Evolutionary conservation across 2,113 vertebrate genomes (phyloP).

Genomic region (Muntiacus muntjak): DNA sequence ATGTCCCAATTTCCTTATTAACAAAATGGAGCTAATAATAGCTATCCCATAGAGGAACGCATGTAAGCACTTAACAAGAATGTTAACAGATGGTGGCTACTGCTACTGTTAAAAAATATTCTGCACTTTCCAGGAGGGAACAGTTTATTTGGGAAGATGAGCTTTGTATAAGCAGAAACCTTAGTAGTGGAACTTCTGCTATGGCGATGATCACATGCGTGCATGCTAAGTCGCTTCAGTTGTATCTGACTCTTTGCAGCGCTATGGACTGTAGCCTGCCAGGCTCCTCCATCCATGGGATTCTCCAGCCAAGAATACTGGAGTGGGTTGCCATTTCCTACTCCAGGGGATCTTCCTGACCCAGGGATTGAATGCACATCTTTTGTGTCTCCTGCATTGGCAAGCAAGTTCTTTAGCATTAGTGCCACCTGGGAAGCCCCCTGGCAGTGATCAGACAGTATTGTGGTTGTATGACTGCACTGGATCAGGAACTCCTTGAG

Average conservation of each 20-base stretch:
- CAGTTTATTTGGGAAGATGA: constrained; percentile 45
- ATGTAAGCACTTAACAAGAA: not conserved
- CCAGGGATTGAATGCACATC: not conserved
- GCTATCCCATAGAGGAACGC: constrained; percentile 1
- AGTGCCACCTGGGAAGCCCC: not conserved
- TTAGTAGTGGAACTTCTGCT: not conserved
- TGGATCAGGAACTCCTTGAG: not conserved
- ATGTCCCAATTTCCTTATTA: constrained; percentile 51
- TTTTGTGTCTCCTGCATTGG: not conserved
- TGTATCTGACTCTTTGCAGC: not conserved
- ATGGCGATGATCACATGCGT: not conserved
- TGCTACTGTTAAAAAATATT: constrained; percentile 45
- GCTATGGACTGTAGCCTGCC: not conserved
- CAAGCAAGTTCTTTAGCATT: not conserved
- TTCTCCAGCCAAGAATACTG: not conserved
- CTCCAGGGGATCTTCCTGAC: not conserved
- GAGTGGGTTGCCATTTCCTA: not conserved
- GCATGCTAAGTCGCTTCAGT: not conserved
- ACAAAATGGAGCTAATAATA: constrained; percentile 59
- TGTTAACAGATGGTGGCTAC: constrained; percentile 55
- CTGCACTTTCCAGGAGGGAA: constrained; percentile 18
- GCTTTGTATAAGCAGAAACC: not conserved
- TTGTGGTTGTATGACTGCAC: not conserved
- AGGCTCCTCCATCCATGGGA: not conserved
- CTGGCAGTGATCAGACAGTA: not conserved